A percentile compares a stretch with the other conserved stretches of the same genome.
Conservation (phyloP, 37 sponge, comb jelly and placozoan species). For the Chondrosia reniformis region DNA sequence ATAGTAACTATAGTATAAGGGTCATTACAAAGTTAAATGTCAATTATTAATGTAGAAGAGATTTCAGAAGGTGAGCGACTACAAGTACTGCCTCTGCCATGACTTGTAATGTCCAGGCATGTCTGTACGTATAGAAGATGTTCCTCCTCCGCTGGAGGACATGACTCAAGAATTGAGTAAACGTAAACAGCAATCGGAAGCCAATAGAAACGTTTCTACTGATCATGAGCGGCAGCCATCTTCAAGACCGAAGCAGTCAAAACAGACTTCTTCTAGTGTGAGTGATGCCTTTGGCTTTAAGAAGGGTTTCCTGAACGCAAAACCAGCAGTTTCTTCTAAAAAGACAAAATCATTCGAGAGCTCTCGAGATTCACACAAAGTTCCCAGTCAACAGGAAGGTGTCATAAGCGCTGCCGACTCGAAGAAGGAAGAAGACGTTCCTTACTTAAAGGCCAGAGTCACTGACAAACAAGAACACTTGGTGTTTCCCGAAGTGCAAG, state of each 20-base stretch:
- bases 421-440: background rate
- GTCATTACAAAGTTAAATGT: no score
- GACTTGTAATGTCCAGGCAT: no score
- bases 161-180: background rate
- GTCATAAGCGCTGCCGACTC: background rate
- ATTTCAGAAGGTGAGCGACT: no score
- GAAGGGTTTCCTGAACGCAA: slow-evolving; percentile 62
- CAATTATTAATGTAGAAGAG: no score
- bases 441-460: slow-evolving; percentile 14
- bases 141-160: no score
- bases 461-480: background rate
- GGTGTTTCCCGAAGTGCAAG: slow-evolving; percentile 52
- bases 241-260: no score
- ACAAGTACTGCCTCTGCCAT: no score
- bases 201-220: background rate
- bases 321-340: background rate
- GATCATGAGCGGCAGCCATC: background rate
- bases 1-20: no score
- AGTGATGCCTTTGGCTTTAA: slow-evolving; percentile 57
- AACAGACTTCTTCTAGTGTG: background rate
- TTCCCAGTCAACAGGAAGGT: background rate
- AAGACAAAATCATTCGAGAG: background rate
- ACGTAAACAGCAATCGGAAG: background rate
- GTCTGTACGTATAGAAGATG: no score
- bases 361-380: background rate